These are phyloP conservation scores for Brenthis daphne DNA, from an alignment of 2,888 invertebrate genomes.

Conservation along the genomic window DNA sequence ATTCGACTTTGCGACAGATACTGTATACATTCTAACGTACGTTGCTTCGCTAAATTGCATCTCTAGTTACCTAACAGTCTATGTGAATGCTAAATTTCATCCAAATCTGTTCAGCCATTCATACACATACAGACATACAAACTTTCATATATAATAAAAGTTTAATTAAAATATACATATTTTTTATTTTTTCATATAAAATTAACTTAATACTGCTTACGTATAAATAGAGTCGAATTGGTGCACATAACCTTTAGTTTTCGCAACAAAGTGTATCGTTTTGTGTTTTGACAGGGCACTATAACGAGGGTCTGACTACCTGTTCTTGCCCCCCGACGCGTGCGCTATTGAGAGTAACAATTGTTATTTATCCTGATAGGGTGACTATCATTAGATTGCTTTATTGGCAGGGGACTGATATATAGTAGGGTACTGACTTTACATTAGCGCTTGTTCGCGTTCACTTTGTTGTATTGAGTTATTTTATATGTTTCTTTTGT, in stretches of 20 bases:
- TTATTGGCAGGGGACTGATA: conserved; percentile 19
- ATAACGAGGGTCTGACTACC: conserved; percentile 16
- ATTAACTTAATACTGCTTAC: background rate
- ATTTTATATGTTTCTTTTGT: background rate
- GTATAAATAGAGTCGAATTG: background rate
- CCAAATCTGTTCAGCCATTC: no score
- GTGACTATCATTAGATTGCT: conserved; percentile 19
- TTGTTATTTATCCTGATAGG: conserved; percentile 26
- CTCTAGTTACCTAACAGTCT: no score
- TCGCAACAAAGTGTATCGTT: conserved; percentile 19
- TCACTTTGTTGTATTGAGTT: background rate
- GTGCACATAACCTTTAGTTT: conserved; percentile 19
- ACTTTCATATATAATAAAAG: no score
- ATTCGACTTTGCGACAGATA: no score
- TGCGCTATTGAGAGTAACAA: conserved; percentile 23
- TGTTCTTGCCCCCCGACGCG: conserved; percentile 20
- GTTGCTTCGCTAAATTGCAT: no score
- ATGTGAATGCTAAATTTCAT: no score
- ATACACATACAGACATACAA: no score
- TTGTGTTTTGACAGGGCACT: conserved; percentile 31
- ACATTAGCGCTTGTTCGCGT: background rate
- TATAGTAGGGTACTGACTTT: conserved; percentile 11
- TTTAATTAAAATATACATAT: no score
- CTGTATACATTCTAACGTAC: no score
- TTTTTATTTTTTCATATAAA: no score